A percentile compares a stretch with the other conserved stretches of the same genome.
Evolutionary conservation across 2,797 vertebrate genomes (phyloP).

Genomic region (Thunnus albacares): DNA sequence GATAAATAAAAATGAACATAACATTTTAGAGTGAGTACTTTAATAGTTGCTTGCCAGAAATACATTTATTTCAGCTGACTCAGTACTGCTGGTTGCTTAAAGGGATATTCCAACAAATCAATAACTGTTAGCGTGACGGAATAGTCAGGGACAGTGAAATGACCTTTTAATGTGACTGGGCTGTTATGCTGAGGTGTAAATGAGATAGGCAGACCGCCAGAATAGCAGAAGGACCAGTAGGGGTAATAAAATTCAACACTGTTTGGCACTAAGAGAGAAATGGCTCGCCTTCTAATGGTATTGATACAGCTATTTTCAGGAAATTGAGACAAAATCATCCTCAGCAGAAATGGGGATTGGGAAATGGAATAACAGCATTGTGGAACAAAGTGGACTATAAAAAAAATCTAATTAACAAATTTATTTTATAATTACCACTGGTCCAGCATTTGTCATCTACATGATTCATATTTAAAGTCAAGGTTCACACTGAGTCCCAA

Average conservation of each 20-base stretch:
- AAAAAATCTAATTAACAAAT: constrained; percentile 26
- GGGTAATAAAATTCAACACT: constrained; percentile 65
- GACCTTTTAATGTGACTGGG: constrained; percentile 79
- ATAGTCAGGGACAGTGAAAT: constrained; percentile 75
- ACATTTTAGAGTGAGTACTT: constrained; percentile 46
- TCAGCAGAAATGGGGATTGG: constrained; percentile 25
- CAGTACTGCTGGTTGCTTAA: constrained; percentile 73
- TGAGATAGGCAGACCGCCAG: constrained; percentile 74
- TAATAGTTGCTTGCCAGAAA: constrained; percentile 61
- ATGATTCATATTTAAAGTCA: not conserved
- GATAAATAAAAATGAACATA: constrained; percentile 62
- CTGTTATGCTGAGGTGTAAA: constrained; percentile 79
- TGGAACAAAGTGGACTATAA: constrained; percentile 16
- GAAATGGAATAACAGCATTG: constrained; percentile 19
- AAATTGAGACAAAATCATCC: constrained; percentile 52
- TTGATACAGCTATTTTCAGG: constrained; percentile 52
- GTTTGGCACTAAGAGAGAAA: constrained; percentile 60
- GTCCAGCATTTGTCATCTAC: not conserved
- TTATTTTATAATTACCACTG: constrained; percentile 9
- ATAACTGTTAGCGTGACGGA: constrained; percentile 81
- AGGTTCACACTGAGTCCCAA: not conserved
- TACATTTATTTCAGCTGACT: constrained; percentile 70
- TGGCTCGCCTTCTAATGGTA: constrained; percentile 47
- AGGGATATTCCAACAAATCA: constrained; percentile 79
- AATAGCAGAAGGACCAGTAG: constrained; percentile 53